These are phyloP conservation scores for Phanerotoma sp. DNA, from an alignment of 2,888 invertebrate genomes.

Conservation along the genomic window DNA sequence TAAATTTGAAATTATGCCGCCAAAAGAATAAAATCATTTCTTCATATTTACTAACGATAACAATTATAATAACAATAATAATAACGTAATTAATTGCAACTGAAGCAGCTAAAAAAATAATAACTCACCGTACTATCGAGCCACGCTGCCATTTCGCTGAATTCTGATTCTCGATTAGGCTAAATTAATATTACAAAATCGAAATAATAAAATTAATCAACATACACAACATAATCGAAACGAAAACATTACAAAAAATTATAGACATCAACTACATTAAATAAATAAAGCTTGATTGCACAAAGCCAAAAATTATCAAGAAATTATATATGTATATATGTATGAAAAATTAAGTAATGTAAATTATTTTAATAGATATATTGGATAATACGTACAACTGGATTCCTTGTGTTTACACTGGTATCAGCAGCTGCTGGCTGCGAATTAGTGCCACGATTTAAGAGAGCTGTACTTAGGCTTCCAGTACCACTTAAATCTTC, in stretches of 20 bases:
- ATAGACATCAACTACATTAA: too few species aligned
- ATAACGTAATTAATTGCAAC: conserved; percentile 40
- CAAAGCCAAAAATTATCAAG: too few species aligned
- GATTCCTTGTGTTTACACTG: conserved; percentile 26
- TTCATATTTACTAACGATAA: neutral
- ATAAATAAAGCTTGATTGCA: conserved; percentile 15
- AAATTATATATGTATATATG: too few species aligned
- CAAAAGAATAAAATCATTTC: neutral
- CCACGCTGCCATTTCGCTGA: conserved; percentile 96
- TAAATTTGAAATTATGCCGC: too few species aligned
- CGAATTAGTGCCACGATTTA: conserved; percentile 44
- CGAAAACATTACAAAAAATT: conserved; percentile 24
- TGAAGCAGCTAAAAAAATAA: conserved; percentile 40
- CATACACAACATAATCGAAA: conserved; percentile 25
- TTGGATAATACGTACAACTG: conserved; percentile 45
- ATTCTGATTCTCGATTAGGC: conserved; percentile 73
- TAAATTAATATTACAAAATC: conserved; percentile 50
- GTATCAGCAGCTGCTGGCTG: conserved; percentile 33
- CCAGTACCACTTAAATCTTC: conserved; percentile 58
- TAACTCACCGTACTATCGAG: conserved; percentile 78
- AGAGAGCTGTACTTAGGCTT: conserved; percentile 47
- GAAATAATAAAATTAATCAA: conserved; percentile 41
- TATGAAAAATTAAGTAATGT: too few species aligned
- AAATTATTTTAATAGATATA: too few species aligned
- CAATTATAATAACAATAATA: conserved; percentile 36